Evolutionary conservation across 1,140 invertebrate species (phyloP).

Genomic region (Pinna nobilis): DNA sequence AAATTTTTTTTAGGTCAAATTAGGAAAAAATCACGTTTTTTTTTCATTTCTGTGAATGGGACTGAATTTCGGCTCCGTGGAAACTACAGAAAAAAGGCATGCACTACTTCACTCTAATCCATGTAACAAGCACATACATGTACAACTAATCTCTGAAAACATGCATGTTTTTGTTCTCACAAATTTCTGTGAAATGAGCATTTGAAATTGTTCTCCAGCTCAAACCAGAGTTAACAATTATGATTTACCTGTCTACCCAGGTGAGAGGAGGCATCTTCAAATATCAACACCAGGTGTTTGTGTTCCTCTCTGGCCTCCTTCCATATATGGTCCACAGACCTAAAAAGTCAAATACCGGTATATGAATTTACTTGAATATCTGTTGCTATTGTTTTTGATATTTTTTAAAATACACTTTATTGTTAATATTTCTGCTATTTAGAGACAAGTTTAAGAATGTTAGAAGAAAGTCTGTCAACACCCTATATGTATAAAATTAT

Average conservation of each 20-base stretch:
- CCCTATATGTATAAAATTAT: background rate
- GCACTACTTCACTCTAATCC: background rate
- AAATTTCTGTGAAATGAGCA: background rate
- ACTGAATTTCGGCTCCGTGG: too few species aligned
- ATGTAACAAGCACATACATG: background rate
- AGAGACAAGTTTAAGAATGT: background rate
- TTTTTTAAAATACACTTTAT: too few species aligned
- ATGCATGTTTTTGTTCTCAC: background rate
- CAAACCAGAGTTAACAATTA: too few species aligned
- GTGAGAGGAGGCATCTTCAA: slow-evolving; percentile 61
- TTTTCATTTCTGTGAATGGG: background rate
- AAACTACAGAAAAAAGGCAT: too few species aligned
- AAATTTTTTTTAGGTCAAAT: too few species aligned
- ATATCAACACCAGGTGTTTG: slow-evolving; percentile 60
- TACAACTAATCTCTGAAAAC: background rate
- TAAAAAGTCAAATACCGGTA: slow-evolving; percentile 21
- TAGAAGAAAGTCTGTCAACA: background rate
- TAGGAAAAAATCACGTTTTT: background rate
- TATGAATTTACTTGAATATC: background rate
- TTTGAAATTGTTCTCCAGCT: too few species aligned
- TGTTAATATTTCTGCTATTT: background rate
- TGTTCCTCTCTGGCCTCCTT: slow-evolving; percentile 51
- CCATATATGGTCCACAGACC: slow-evolving; percentile 65
- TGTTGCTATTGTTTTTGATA: too few species aligned
- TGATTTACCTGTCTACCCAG: slow-evolving; percentile 59